Percentiles rank a stretch among this genome's conserved stretches.
Conservation (phyloP, 2,113 vertebrate species). For the Clarias batrachus region DNA sequence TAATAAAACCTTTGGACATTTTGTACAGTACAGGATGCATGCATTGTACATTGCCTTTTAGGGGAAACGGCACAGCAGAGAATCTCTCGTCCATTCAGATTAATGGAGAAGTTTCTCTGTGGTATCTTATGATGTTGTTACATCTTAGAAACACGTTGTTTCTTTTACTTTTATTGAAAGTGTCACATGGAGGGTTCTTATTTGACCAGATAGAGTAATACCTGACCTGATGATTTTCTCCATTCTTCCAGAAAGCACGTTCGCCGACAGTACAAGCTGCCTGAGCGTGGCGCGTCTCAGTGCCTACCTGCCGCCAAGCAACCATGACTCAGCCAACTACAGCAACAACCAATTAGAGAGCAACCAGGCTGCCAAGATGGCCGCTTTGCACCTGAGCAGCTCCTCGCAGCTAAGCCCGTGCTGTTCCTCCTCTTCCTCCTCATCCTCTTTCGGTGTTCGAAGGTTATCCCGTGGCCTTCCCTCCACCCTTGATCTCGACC, state of each 20-base stretch:
- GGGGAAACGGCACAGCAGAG: not conserved
- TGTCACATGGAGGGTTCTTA: not conserved
- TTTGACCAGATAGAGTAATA: not conserved
- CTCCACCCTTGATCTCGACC: slow-evolving; percentile 83
- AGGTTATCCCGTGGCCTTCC: slow-evolving; percentile 66
- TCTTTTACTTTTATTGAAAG: not conserved
- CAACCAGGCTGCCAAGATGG: slow-evolving; percentile 93
- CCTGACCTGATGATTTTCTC: slow-evolving; percentile 13
- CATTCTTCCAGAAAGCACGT: slow-evolving; percentile 83
- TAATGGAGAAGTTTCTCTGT: not conserved
- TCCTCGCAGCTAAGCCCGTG: slow-evolving; percentile 84
- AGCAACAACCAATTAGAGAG: slow-evolving; percentile 97
- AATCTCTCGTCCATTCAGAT: not conserved
- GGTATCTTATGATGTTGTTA: not conserved
- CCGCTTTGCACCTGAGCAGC: slow-evolving; percentile 82
- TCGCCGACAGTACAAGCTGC: slow-evolving; percentile 89
- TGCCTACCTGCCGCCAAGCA: slow-evolving; percentile 91
- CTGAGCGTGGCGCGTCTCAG: slow-evolving; percentile 87
- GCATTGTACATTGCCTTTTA: not conserved
- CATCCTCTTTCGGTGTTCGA: slow-evolving; percentile 57
- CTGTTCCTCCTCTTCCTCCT: slow-evolving; percentile 69
- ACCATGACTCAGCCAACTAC: slow-evolving; percentile 96
- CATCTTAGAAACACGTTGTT: not conserved
- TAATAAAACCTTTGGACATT: not conserved
- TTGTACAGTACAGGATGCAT: not conserved